Conservation (phyloP, 2,797 vertebrate genomes). For the Arrhamphus sclerolepis region DNA sequence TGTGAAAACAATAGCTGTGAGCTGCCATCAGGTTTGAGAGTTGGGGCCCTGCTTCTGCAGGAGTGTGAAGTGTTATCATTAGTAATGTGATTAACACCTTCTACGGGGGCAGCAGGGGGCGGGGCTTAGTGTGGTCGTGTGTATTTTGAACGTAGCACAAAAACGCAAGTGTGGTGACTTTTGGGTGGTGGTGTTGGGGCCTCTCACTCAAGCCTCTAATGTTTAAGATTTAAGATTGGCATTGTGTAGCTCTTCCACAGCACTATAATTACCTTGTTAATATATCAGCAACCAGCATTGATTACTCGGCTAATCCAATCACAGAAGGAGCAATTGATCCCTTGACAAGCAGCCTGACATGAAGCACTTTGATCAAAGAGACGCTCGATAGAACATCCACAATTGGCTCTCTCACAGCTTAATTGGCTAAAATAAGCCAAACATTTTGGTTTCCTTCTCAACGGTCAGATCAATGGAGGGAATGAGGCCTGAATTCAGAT, state of each 20-base stretch:
- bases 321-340: slow-evolving; percentile 89
- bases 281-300: slow-evolving; percentile 95
- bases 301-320: slow-evolving; percentile 96
- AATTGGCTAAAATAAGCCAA: slow-evolving; percentile 97
- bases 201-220: slow-evolving; percentile 37
- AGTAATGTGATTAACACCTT: slow-evolving; percentile 71
- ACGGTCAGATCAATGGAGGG: slow-evolving; percentile 89
- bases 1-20: slow-evolving; percentile 39
- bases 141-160: slow-evolving; percentile 8
- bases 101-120: slow-evolving; percentile 30
- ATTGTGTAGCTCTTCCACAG: slow-evolving; percentile 71
- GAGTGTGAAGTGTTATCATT: slow-evolving; percentile 71
- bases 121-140: slow-evolving; percentile 22
- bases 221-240: slow-evolving; percentile 35
- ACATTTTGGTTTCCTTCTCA: slow-evolving; percentile 93
- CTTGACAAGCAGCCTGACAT: slow-evolving; percentile 85
- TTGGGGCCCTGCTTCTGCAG: slow-evolving; percentile 34
- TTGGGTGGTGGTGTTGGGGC: not conserved
- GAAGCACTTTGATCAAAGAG: slow-evolving; percentile 90
- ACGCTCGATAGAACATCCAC: slow-evolving; percentile 90
- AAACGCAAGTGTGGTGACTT: slow-evolving; percentile 36
- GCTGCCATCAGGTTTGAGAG: slow-evolving; percentile 35
- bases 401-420: slow-evolving; percentile 88
- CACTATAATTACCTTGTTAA: slow-evolving; percentile 94
- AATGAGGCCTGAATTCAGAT: slow-evolving; percentile 89